phyloP scores from a whole-genome alignment of 2,888 invertebrate genomes.

The Coenonympha arcania region DNA sequence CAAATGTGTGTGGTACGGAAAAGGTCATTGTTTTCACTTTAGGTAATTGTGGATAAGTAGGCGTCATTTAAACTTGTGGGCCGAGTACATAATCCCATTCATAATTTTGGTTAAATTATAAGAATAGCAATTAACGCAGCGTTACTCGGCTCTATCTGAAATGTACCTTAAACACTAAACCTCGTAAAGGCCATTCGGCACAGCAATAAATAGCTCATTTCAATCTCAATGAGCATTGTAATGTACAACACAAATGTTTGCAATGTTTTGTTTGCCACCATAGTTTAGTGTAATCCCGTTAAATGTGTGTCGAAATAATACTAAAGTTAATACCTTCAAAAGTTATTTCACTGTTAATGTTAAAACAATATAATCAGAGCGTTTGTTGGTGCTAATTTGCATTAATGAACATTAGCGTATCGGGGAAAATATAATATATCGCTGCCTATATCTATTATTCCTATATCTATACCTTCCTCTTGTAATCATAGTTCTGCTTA shows the following conservation, averaged over 20 bases:
- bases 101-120: too few relatives aligned
- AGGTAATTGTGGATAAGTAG: too few relatives aligned
- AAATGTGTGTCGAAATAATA: slow-evolving; percentile 7
- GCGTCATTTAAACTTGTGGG: too few relatives aligned
- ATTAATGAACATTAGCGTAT: neutral
- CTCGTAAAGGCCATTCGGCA: slow-evolving; percentile 23
- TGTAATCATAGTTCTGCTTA: too few relatives aligned
- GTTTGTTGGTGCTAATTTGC: neutral
- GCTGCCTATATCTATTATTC: too few relatives aligned
- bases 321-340: slow-evolving; percentile 4
- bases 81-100: too few relatives aligned
- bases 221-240: slow-evolving; percentile 38
- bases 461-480: too few relatives aligned
- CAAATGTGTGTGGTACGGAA: too few relatives aligned
- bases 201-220: slow-evolving; percentile 42
- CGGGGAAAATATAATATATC: too few relatives aligned
- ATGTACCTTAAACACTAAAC: slow-evolving; percentile 16
- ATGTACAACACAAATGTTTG: slow-evolving; percentile 35
- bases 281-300: slow-evolving; percentile 17
- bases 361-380: neutral
- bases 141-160: neutral
- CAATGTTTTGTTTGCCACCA: slow-evolving; percentile 24
- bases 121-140: neutral
- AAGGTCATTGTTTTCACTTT: too few relatives aligned
- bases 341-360: neutral